These are phyloP conservation scores for Proales similis DNA, from an alignment of 1,140 invertebrate genomes.

Conservation along the genomic window DNA sequence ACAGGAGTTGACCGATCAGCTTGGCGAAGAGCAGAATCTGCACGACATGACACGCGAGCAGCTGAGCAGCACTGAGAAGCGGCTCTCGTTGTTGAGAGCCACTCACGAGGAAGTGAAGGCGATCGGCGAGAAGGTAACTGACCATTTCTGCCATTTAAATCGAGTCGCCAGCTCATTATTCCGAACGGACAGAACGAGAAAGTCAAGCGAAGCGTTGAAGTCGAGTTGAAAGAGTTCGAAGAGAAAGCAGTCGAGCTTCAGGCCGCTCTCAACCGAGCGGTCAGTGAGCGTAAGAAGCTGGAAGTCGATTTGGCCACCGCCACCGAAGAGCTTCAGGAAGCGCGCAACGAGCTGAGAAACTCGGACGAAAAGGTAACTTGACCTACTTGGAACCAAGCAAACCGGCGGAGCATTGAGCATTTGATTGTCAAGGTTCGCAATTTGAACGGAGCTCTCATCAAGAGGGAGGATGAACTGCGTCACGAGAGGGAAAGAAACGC, in stretches of 20 bases:
- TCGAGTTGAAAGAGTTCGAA: slow-evolving; percentile 32
- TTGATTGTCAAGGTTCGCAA: slow-evolving; percentile 17
- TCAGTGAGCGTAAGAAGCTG: slow-evolving; percentile 37
- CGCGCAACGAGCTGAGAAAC: slow-evolving; percentile 10
- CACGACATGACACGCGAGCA: slow-evolving; percentile 32
- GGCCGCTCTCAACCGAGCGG: slow-evolving; percentile 2
- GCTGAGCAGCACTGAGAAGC: slow-evolving; percentile 15
- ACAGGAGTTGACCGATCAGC: slow-evolving; percentile 16
- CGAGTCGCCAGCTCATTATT: not conserved
- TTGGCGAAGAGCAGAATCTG: slow-evolving; percentile 21
- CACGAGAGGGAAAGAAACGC: slow-evolving; percentile 22
- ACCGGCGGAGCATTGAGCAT: not conserved
- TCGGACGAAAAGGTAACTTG: slow-evolving; percentile 14
- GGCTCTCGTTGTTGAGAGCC: not conserved
- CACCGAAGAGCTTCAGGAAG: slow-evolving; percentile 19
- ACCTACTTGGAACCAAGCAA: not conserved
- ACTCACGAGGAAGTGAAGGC: slow-evolving; percentile 10
- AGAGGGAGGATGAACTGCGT: slow-evolving; percentile 30
- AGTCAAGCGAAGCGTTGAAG: slow-evolving; percentile 14
- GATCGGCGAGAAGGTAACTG: not conserved
- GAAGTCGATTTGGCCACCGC: slow-evolving; percentile 15
- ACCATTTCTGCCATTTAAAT: not conserved
- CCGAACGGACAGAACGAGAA: not conserved
- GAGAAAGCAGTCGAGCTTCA: not conserved
- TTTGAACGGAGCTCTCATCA: slow-evolving; percentile 3